Evolutionary conservation across 2,888 invertebrate species (phyloP).

Genomic region (Brenthis ino): DNA sequence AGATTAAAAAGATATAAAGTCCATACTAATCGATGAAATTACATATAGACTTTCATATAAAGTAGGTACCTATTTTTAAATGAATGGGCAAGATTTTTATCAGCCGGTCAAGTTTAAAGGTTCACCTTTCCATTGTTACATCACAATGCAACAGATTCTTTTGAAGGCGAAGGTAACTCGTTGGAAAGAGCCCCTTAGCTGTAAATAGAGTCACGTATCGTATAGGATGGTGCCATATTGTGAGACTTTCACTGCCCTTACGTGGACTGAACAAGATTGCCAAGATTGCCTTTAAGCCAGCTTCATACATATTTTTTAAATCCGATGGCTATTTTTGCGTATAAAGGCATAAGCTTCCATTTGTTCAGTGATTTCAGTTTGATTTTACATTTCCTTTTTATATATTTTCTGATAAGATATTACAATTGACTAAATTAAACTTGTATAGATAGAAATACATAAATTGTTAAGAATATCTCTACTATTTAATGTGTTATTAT

Average conservation of each 20-base stretch:
- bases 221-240: conserved; percentile 62
- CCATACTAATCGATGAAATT: no score
- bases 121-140: conserved; percentile 42
- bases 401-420: background rate
- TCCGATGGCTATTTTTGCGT: conserved; percentile 8
- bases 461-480: no score
- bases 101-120: conserved; percentile 34
- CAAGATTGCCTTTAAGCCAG: conserved; percentile 26
- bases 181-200: conserved; percentile 62
- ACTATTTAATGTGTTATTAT: no score
- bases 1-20: no score
- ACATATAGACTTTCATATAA: background rate
- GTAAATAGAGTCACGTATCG: conserved; percentile 75
- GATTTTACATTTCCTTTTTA: background rate
- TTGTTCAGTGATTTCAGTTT: conserved; percentile 1
- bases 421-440: background rate
- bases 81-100: conserved; percentile 21
- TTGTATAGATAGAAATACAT: no score
- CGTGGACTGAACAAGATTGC: conserved; percentile 35
- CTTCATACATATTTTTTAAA: conserved; percentile 23
- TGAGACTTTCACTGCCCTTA: conserved; percentile 46
- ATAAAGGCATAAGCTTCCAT: background rate
- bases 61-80: conserved; percentile 1
- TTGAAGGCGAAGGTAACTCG: conserved; percentile 64
- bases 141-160: conserved; percentile 66